A percentile compares a stretch with the other conserved stretches of the same genome.
Conservation (phyloP, 92 coral and sea anemone genomes). For the Porites cylindrica region DNA sequence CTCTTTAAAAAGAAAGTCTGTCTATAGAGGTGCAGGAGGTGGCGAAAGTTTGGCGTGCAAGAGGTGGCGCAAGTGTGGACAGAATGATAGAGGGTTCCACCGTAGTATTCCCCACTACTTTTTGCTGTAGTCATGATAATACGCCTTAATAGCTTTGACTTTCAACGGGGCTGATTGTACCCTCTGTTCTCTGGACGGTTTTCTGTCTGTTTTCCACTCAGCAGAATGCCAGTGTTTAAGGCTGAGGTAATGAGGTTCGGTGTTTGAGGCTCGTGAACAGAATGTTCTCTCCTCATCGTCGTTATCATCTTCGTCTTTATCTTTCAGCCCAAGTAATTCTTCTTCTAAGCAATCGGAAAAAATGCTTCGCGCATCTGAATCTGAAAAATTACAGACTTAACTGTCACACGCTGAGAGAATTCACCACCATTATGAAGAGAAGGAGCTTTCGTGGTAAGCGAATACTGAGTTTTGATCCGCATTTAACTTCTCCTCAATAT, state of each 20-base stretch:
- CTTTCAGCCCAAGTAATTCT: constrained; percentile 8
- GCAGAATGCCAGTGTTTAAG: constrained; percentile 87
- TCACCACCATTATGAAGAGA: too few relatives aligned
- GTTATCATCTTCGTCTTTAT: constrained; percentile 11
- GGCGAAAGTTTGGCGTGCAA: too few relatives aligned
- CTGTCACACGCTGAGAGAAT: neutral
- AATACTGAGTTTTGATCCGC: too few relatives aligned
- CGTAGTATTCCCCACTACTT: too few relatives aligned
- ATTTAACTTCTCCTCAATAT: too few relatives aligned
- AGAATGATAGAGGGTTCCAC: too few relatives aligned
- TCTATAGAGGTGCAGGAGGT: too few relatives aligned
- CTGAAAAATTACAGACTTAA: constrained; percentile 3
- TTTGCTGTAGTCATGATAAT: constrained; percentile 81
- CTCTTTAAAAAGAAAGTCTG: too few relatives aligned
- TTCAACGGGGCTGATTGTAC: constrained; percentile 77
- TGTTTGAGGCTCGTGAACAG: constrained; percentile 72
- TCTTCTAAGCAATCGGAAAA: constrained; percentile 43
- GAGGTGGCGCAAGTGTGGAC: too few relatives aligned
- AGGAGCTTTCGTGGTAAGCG: too few relatives aligned
- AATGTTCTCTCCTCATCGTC: constrained; percentile 14
- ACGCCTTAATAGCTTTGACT: constrained; percentile 83
- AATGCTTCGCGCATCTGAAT: constrained; percentile 35
- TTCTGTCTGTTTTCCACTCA: constrained; percentile 87
- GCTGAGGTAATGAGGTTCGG: constrained; percentile 91
- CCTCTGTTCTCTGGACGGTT: constrained; percentile 68